Evolutionary conservation across 2,888 invertebrate genomes (phyloP), one percentile per base, ranked within the genome.

Genomic region (Habrosyne pyritoides): DNA sequence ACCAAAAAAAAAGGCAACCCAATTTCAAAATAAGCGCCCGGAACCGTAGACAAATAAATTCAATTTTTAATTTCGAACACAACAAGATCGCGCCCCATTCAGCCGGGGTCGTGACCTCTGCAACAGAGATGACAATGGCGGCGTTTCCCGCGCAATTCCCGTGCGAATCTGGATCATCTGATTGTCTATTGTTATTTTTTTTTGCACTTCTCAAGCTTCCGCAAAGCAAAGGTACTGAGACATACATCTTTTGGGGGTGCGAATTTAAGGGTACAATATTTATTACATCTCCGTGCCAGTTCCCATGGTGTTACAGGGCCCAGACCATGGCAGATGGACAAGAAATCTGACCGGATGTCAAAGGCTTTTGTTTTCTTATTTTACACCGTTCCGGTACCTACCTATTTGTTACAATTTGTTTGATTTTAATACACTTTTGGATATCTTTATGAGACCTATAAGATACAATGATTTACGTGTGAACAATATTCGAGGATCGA

Each of bases 111-210:
- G 69, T 64, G 86, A 86, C 84, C 86, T 80, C 69, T 33, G n/a
- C 33, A n/a, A 33, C 33, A 5, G n/a, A 33, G 63, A 53, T 66
- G 55, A 53, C 64, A 10, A 63, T 75, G 71, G 72, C n/a, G n/a
- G n/a, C 33, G 33, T 33, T n/a, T 33, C 33, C 33, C 33, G 33
- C 33, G 33, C 33, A 33, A 71, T 61, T 84, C 85, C 87, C 87
- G 77, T 85, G 86, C 86, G 86, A 86, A 87, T 85, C 74, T 86
- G 81, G 80, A 86, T 84, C 86, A 86, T 85, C 84, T 82, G 81
- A 80, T 80, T 80, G 81, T 81, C 81, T 81, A 86, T 86, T 86
- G 86, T 86, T 77, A 60, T 76, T 75, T 81, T 83, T n/a, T 83
- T 79, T 79, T 75, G 65, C 57, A 59, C 67, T 78, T 81, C 77